Evolutionary conservation across 2,113 vertebrate genomes (phyloP), one percentile per base, ranked within the genome.

Genomic region (Marmota monax): DNA sequence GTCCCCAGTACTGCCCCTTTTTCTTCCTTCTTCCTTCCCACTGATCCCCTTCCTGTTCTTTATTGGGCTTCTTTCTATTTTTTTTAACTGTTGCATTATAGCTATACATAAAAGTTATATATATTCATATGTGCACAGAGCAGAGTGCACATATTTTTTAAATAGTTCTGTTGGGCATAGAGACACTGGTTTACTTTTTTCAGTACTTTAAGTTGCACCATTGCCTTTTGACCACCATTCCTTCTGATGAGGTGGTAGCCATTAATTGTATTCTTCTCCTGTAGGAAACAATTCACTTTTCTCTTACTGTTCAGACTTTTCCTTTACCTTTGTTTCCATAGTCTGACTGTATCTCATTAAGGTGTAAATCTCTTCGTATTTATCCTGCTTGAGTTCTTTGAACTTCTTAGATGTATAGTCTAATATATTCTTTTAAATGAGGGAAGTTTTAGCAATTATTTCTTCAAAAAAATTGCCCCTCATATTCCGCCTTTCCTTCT

Each of bases 371-470:
- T 58, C 37, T n/a, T 76, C 34, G 17, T 84, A 42, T 77, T 94
- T 70, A 74, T 69, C 32, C 61, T 70, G 18, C 7, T 69, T 84
- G 56, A 37, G 61, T 61, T 32, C 37, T 48, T 90, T 70, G 18
- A 90, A 70, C 51, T 70, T 70, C 53, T 69, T 48, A 27, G 48
- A 12, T 61, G 1, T 63, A 3, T 80, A 72, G 25, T 51, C 48
- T 90, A 85, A 53, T 65, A n/a, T 67, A 51, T n/a, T 91, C 42
- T 14, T 80, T 92, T 82, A 87, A 80, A 80, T 65, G 65, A 39
- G 20, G 22, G 27, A 18, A 42, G 34, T 84, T 51, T 65, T 39
- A 7, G 3, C 2, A 65, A 42, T 79, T 78, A 70, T 61, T 65
- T 86, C n/a, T 92, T 74, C 17, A 37, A 74, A 58, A 58, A 23